Base-by-base conservation (phyloP, 2,797 vertebrate species). In the Pangasius mekongensis region DNA sequence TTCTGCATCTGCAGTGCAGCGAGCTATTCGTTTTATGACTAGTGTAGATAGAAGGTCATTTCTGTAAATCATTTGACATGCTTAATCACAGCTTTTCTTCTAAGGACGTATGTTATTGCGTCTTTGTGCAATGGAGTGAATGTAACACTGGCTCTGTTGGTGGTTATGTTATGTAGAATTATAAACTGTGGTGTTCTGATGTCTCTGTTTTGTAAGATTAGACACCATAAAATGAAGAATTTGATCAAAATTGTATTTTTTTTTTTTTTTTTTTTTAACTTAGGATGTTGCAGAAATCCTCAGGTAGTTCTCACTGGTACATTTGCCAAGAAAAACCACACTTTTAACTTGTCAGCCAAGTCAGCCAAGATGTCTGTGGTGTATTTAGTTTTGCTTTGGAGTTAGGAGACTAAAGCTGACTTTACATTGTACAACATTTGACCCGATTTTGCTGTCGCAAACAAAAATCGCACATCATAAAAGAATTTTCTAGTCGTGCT, bases 51-150 rank as follows among this genome's bases (percentile, higher is more conserved):
- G 66, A 85, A 62, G 58, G 85, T 52, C 56, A 54, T 66, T 78
- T 77, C 85, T 86, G 39, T 64, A 78, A 86, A 86, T 76, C 36
- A 62, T 86, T 43, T 13, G 22, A 30, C n/a, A 69, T 60, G 27
- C 54, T 43, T 60, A 20, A 86, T 43, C 54, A 13, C 10, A 9
- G 69, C 69, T 0, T 33, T 36, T 18, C 24, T 66, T 7, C 39
- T 22, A 58, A 60, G 7, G 20, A 82, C 11, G 5, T 3, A 30
- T 36, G 24, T 52, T 67, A 49, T 83, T 64, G 11, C 24, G 11
- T 67, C 3, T 83, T 81, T 87, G 49, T 43, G 49, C 66, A 83
- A 49, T 52, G 22, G 20, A 60, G 43, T 60, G 71, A 74, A 77
- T 39, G n/a, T n/a, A 67, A 22, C 14, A 20, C 33, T 43, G 24